phyloP scores from a whole-genome alignment of 2,113 vertebrate species.

The Recurvirostra avosetta region DNA sequence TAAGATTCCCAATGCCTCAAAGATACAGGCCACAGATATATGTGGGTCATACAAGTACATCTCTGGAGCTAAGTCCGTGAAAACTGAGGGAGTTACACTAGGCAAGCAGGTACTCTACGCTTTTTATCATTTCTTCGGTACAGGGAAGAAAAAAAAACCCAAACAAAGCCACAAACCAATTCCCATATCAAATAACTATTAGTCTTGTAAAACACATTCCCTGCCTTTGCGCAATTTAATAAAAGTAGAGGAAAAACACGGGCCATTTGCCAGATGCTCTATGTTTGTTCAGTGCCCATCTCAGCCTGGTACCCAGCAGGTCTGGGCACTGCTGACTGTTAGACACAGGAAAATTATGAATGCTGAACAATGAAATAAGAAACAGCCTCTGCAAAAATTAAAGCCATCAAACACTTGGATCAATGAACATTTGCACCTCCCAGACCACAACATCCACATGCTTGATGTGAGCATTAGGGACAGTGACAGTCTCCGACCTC shows the following conservation, averaged over 20 bases:
- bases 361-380: background rate
- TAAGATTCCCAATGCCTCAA: background rate
- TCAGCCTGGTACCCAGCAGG: background rate
- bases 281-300: background rate
- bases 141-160: background rate
- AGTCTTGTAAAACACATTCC: background rate
- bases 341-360: background rate
- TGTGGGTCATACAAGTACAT: fast-evolving
- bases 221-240: background rate
- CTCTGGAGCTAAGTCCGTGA: background rate
- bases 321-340: background rate
- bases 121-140: background rate
- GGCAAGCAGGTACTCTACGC: background rate
- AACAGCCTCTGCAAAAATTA: background rate
- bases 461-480: fast-evolving
- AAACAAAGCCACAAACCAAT: background rate
- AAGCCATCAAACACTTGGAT: background rate
- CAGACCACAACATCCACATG: background rate
- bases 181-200: background rate
- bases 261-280: background rate
- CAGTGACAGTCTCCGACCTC: background rate
- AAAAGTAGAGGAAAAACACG: fast-evolving
- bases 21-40: background rate
- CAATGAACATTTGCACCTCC: background rate
- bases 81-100: background rate